Percentiles rank a stretch among this genome's conserved stretches.
Evolutionary conservation across 2,888 invertebrate genomes (phyloP).

Genomic region (Dolomedes plantarius): DNA sequence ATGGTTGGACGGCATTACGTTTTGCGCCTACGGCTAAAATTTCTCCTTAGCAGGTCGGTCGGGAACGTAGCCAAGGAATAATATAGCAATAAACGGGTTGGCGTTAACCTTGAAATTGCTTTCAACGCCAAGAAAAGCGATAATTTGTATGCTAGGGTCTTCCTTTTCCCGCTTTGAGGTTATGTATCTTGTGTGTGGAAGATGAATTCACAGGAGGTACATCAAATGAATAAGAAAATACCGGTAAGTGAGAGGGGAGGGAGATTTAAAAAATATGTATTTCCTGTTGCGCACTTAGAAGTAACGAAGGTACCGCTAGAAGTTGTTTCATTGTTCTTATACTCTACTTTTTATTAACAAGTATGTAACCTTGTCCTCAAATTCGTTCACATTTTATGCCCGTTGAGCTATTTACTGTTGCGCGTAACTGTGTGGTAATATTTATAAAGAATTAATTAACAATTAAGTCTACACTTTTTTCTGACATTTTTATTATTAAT

Average conservation of each 20-base stretch:
- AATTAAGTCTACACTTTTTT: too few species aligned
- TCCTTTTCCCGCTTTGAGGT: neutral
- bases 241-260: slow-evolving; percentile 13
- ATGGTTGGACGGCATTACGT: slow-evolving; percentile 56
- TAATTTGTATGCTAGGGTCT: slow-evolving; percentile 8
- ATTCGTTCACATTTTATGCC: neutral
- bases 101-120: slow-evolving; percentile 59
- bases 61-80: neutral
- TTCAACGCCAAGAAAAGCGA: slow-evolving; percentile 47
- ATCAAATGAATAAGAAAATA: neutral
- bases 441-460: too few species aligned
- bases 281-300: neutral
- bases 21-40: slow-evolving; percentile 58
- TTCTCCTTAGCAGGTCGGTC: slow-evolving; percentile 24
- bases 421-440: too few species aligned
- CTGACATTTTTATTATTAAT: too few species aligned
- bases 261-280: neutral
- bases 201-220: slow-evolving; percentile 44
- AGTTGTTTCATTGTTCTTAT: neutral
- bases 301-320: slow-evolving; percentile 10
- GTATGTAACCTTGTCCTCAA: slow-evolving; percentile 20
- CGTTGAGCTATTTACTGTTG: neutral
- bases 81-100: slow-evolving; percentile 10
- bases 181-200: neutral
- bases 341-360: slow-evolving; percentile 14